Base-by-base conservation (phyloP, 2,888 invertebrate genomes). In the Metalampra italica region DNA sequence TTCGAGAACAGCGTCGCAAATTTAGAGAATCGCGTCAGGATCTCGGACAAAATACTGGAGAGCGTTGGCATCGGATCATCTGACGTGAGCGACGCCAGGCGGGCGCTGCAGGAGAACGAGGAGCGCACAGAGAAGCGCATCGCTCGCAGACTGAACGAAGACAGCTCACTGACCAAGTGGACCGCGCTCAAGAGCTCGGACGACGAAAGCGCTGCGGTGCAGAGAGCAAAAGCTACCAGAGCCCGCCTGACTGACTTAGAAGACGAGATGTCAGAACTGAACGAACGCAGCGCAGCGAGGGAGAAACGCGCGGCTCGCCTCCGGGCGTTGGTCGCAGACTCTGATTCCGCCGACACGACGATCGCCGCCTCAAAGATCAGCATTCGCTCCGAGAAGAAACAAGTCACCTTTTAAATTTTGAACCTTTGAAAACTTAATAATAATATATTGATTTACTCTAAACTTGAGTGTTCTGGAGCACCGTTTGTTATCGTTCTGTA, bases 221-320 rank as follows among this genome's bases (percentile, higher is more conserved):
- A 90, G 42, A 78, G 95, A 44, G 94, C 94, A 0, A 92, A 91
- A 60, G 91, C 91, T 29, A 90, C 93, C 1, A 91, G 93, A 55
- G 93, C 93, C 9, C 91, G 95, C 43, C 82, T 95, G 13, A 90
- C 90, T 36, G 94, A 95, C 64, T 82, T 95, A 40, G 94, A 95
- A 66, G 92, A 92, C 45, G 95, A 95, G 76, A 94, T 95, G 93
- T 91, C 92, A 39, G 93, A 93, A 59, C 79, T 94, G 51, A 92
- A 88, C 13, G 94, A 94, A 66, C 91, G 92, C 64, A 92, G 91
- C 63, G 92, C 92, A 0, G 92, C 92, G 14, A 91, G 95, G 55
- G 95, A 95, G 68, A 92, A 92, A 52, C 91, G 95, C 42, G 92
- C 93, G 1, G 94, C 94, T 0, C 92, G 93, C 46, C 90, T 95